Evolutionary conservation across 2,888 invertebrate genomes (phyloP).

Genomic region (Eurytoma californica): DNA sequence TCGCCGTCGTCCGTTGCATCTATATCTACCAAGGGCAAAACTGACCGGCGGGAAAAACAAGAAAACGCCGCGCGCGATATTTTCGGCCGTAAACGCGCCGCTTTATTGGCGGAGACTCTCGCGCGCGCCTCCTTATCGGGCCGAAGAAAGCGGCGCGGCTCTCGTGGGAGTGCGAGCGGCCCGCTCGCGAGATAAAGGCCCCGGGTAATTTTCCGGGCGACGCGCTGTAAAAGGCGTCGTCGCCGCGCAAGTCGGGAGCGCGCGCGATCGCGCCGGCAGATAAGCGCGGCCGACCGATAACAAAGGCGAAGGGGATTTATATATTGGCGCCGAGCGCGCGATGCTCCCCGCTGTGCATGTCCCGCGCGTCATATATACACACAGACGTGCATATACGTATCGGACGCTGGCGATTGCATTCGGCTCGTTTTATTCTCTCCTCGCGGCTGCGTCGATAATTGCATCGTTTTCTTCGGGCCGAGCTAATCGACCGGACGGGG

Average conservation of each 20-base stretch:
- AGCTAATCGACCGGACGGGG: too few relatives aligned
- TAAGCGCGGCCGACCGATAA: conserved; percentile 31
- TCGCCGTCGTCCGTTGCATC: too few relatives aligned
- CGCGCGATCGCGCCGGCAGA: conserved; percentile 25
- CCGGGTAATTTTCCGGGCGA: conserved; percentile 8
- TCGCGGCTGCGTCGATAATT: too few relatives aligned
- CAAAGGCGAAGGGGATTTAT: conserved; percentile 40
- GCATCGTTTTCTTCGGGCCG: too few relatives aligned
- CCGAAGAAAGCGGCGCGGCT: not conserved
- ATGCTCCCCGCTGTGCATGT: not conserved
- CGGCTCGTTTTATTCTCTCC: too few relatives aligned
- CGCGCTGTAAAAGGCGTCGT: conserved; percentile 19
- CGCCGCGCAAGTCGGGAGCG: conserved; percentile 8
- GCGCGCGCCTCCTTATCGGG: conserved; percentile 26
- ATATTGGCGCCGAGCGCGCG: conserved; percentile 27
- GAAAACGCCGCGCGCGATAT: not conserved
- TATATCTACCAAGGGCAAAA: too few relatives aligned
- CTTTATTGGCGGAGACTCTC: not conserved
- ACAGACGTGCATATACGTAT: too few relatives aligned
- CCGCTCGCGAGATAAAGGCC: not conserved
- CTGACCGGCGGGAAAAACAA: not conserved
- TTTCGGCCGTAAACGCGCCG: conserved; percentile 38
- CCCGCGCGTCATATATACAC: too few relatives aligned
- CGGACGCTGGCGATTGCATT: too few relatives aligned
- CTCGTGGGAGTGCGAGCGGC: not conserved